phyloP scores from a whole-genome alignment of 2,888 invertebrate species.

The Hylaea fasciaria region DNA sequence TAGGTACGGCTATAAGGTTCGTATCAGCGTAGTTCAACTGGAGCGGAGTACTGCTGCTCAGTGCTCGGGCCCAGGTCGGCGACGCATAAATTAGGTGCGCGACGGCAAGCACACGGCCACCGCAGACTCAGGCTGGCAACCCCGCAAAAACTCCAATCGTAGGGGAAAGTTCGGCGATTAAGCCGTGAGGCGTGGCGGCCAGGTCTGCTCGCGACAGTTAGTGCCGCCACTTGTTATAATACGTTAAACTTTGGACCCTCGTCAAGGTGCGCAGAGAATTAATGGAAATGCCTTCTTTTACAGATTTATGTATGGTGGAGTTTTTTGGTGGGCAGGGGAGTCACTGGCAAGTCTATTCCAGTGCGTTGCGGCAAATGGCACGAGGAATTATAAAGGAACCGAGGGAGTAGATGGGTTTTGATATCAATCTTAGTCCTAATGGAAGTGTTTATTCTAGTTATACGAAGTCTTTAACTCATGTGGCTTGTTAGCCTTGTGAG shows the following conservation, averaged over 20 bases:
- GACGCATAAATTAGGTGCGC: constrained; percentile 79
- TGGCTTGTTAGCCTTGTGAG: too few relatives aligned
- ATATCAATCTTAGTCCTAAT: too few relatives aligned
- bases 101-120: constrained; percentile 60
- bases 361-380: neutral
- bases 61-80: constrained; percentile 67
- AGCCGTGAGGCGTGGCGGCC: constrained; percentile 82
- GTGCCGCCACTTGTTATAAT: constrained; percentile 84
- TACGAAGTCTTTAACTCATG: too few relatives aligned
- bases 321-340: constrained; percentile 41
- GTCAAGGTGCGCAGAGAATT: constrained; percentile 80
- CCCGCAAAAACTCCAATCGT: constrained; percentile 83
- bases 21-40: constrained; percentile 17
- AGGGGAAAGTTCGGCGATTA: constrained; percentile 83
- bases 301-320: constrained; percentile 71
- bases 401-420: neutral
- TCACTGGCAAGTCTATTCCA: too few relatives aligned
- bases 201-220: constrained; percentile 83
- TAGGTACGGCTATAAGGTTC: neutral
- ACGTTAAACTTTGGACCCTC: constrained; percentile 83
- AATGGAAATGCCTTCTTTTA: constrained; percentile 74
- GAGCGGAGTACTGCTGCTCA: constrained; percentile 55
- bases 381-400: neutral
- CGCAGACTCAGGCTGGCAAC: constrained; percentile 52
- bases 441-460: too few relatives aligned